Base-by-base conservation (phyloP, 2,113 vertebrate genomes). In the Leucosticte australis region DNA sequence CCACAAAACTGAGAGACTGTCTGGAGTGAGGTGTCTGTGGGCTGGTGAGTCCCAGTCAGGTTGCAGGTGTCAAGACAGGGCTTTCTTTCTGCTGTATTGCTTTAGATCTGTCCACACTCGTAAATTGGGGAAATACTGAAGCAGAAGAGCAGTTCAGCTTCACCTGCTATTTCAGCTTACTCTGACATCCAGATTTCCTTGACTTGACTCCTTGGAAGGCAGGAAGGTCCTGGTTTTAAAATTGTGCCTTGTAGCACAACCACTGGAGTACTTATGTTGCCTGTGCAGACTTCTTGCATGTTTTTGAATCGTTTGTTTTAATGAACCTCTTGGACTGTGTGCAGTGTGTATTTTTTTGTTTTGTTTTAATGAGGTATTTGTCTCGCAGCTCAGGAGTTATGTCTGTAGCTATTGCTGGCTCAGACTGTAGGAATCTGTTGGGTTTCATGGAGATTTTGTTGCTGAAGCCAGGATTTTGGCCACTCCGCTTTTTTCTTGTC, bases 311-410 rank as follows among this genome's bases (percentile, higher is more conserved):
- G 7, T 15, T 53, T 77, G 16, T 74, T 75, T 68, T 91, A 26
- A 33, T 52, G 27, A 87, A 55, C 8, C 9, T 68, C 33, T 75
- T 75, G 30, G 10, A 67, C 35, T 52, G 11, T 55, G 41, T 28
- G 39, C 21, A 41, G 18, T 14, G 15, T 60, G 41, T 27, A 30
- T 35, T 31, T 73, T 42, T 42, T 42, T 42, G 41, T 42, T 76
- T 77, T 57, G 23, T 65, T 84, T 70, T 47, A 41, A 39, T 41
- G 64, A 52, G 15, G 33, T 52, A 19, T 63, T 83, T 87, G 22
- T 31, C 15, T 30, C 0, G 0, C 5, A 49, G 31, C 15, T 80
- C 3, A 0, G 27, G 52, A 82, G 37, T 37, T 52, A 37, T 15
- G 27, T 42, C 30, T 81, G 41, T 49, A 83, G 57, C 28, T 67